Evolutionary conservation across 2,888 invertebrate genomes (phyloP).

Genomic region (Tipula vernalis): DNA sequence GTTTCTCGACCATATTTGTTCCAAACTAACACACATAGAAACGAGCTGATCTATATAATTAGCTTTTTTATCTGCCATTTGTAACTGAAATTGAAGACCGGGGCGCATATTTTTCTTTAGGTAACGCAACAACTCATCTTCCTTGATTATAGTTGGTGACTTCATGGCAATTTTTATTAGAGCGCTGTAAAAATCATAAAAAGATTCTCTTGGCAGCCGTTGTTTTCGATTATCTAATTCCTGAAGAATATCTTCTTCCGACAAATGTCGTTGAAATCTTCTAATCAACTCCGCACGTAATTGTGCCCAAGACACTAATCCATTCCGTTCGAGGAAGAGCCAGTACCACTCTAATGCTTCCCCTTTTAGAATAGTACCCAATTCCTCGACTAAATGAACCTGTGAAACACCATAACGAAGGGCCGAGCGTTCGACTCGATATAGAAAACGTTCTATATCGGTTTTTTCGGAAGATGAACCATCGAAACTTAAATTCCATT

Average conservation of each 20-base stretch:
- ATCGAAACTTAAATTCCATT: neutral
- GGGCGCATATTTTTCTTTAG: neutral
- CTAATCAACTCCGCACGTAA: no score
- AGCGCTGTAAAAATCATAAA: no score
- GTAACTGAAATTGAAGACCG: no score
- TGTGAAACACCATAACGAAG: neutral
- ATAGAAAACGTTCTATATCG: neutral
- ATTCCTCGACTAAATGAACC: neutral
- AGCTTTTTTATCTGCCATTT: no score
- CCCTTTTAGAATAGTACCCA: neutral
- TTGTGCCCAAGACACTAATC: neutral
- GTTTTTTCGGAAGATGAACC: neutral
- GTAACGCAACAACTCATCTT: no score
- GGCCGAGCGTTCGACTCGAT: neutral
- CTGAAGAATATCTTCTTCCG: neutral
- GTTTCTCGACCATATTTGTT: neutral
- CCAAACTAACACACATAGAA: neutral
- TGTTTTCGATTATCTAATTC: no score
- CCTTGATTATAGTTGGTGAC: no score
- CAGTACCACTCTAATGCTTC: neutral
- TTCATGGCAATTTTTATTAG: no score
- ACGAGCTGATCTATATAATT: neutral
- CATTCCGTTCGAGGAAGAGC: neutral
- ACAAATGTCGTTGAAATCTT: no score
- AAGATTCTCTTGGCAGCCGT: no score